Conservation (phyloP, 53 echinoderm and acorn worm genomes). For the Antedon mediterranea region DNA sequence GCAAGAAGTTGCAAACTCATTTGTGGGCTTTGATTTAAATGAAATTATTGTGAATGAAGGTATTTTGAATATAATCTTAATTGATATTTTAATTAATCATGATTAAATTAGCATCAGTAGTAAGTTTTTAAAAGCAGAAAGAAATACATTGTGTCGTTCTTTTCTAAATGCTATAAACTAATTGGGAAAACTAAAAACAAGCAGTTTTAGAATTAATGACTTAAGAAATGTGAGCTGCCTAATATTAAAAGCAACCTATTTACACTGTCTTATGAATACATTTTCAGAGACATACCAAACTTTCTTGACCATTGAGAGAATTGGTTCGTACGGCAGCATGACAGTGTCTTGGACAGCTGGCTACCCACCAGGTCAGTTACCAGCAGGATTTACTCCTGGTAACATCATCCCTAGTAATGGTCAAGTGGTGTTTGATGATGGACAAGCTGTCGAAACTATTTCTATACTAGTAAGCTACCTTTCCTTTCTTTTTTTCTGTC, state of each 20-base stretch:
- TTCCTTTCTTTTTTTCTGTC: too few species aligned
- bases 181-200: too few species aligned
- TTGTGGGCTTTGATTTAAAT: constrained; percentile 57
- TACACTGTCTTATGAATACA: too few species aligned
- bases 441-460: constrained; percentile 32
- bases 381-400: constrained; percentile 56
- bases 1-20: constrained; percentile 75
- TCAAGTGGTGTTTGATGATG: constrained; percentile 38
- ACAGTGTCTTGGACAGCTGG: constrained; percentile 66
- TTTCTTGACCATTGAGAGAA: constrained; percentile 29
- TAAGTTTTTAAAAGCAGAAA: too few species aligned
- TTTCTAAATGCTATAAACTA: too few species aligned
- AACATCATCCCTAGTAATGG: constrained; percentile 47
- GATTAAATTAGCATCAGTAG: too few species aligned
- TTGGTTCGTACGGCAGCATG: constrained; percentile 65
- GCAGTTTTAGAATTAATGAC: too few species aligned
- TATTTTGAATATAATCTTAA: constrained; percentile 13
- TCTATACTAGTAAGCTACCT: constrained; percentile 54
- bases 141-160: too few species aligned
- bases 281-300: constrained; percentile 18
- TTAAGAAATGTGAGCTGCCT: too few species aligned
- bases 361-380: constrained; percentile 39
- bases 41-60: constrained; percentile 58
- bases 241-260: too few species aligned
- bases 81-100: too few species aligned